Base-by-base conservation (phyloP, 2,113 vertebrate species). In the Sebastes schlegelii region DNA sequence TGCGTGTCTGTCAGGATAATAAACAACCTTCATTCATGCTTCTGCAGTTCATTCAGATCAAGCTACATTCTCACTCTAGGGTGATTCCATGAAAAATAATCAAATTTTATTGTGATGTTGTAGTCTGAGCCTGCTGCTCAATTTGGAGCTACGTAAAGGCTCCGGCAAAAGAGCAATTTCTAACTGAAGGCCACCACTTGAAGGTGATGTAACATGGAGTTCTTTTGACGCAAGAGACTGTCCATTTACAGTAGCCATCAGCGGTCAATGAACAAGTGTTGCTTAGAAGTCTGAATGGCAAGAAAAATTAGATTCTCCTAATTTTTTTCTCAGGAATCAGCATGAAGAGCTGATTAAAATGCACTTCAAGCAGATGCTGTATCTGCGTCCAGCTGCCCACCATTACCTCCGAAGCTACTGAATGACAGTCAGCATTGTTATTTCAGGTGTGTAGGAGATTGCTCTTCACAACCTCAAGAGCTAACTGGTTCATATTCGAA, bases 331-430 rank as follows among this genome's bases (percentile, higher is more conserved):
- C 11, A 12, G 23, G 49, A 54, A 60, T 13, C 3, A 12, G 13
- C 42, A n/a, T 16, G 8, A 67, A 52, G 52, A 77, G 6, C 26
- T 62, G 5, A 70, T 83, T 54, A 5, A 76, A 43, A 79, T 13
- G 1, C 46, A 42, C 57, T 84, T 73, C 8, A 80, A 60, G 0
- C 11, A 34, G 8, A 81, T 0, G 4, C 1, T 21, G 17, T 69
- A 49, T 61, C 52, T 54, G 26, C n/a, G 62, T 54, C 77, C 46
- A 70, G 48, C 79, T 77, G 11, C 62, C 52, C 4, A 9, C 75
- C 46, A 54, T 83, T 60, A 58, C 11, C 62, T 40, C n/a, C 4
- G 43, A 46, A 65, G 45, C 68, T 12, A 9, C 23, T 83, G 58
- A 10, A 68, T 34, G 34, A 5, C 23, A 55, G 16, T 69, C 51